Base-by-base conservation (phyloP, 2,113 vertebrate species). In the Nerophis ophidion region DNA sequence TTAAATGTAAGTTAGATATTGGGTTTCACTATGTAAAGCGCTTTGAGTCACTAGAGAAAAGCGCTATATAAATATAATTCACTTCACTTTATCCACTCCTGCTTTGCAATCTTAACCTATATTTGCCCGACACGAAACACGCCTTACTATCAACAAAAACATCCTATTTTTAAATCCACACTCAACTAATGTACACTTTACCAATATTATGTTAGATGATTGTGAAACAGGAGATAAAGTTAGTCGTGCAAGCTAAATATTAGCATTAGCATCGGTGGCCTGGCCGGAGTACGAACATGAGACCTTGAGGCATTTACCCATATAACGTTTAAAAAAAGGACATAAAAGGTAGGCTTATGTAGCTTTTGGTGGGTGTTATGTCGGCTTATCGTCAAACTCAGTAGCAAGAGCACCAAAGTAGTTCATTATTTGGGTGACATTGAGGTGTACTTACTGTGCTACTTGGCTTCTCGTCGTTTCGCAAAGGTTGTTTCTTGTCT, bases 371-470 rank as follows among this genome's bases (percentile, higher is more conserved):
- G 5, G 13, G 0, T 16, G 1, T 16, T 2, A 34, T 11, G 0
- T 3, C 0, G 26, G 5, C 44, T 0, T 6, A 3, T 1, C 1
- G 0, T 0, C 3, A 1, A 8, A 2, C 16, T 9, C 5, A 7
- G 4, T 2, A 13, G 3, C 44, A 12, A 15, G 3, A 1, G 0
- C 49, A 35, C 0, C 0, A 1, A 53, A 60, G 33, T 15, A n/a
- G 4, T 1, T 0, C 0, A 3, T 34, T 19, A 26, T 1, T 45
- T 6, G 1, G 0, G 6, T 83, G 81, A 86, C 79, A 82, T 85
- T 85, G 75, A 71, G 0, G 7, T 80, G 80, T 61, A 88, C 86
- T 42, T 61, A 88, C 86, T 45, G 63, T 63, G 8, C 34, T 46
- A 26, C 26, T 26, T 1, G 13, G 13, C 5, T 62, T 5, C 16